Evolutionary conservation across 2,113 vertebrate genomes (phyloP).

Genomic region (Hemicordylus capensis): DNA sequence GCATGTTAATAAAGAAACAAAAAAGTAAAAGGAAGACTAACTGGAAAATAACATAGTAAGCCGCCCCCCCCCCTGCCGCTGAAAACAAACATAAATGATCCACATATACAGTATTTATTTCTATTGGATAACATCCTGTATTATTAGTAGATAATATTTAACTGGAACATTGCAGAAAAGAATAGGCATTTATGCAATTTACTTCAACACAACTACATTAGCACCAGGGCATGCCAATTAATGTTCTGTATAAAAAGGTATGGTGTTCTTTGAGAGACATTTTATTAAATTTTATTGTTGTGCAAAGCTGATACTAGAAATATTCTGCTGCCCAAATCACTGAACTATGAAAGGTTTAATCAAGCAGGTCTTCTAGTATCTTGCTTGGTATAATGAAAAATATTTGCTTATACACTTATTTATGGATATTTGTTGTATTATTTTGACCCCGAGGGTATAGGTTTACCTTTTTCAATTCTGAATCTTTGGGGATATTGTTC

Average conservation of each 20-base stretch:
- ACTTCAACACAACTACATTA: neutral
- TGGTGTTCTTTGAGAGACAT: neutral
- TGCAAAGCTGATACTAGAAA: neutral
- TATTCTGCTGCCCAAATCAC: constrained; percentile 2
- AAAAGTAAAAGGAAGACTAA: neutral
- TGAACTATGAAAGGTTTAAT: constrained; percentile 9
- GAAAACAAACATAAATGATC: neutral
- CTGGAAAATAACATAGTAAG: rapidly evolving
- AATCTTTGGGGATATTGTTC: constrained; percentile 29
- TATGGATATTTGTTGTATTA: constrained; percentile 33
- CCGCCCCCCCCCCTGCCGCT: neutral
- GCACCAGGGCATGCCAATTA: neutral
- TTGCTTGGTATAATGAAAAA: constrained; percentile 15
- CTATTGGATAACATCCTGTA: neutral
- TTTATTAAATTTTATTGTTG: neutral
- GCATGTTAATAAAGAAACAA: neutral
- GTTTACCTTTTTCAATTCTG: constrained; percentile 26
- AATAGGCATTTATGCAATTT: neutral
- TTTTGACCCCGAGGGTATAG: constrained; percentile 35
- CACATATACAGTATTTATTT: neutral
- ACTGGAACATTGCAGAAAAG: neutral
- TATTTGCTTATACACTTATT: constrained; percentile 29
- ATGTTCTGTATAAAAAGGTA: neutral
- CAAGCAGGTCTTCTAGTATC: neutral
- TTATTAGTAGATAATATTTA: neutral